Evolutionary conservation across 2,888 invertebrate genomes (phyloP), one percentile per base, ranked within the genome.

Genomic region (Cephus nigrinus): DNA sequence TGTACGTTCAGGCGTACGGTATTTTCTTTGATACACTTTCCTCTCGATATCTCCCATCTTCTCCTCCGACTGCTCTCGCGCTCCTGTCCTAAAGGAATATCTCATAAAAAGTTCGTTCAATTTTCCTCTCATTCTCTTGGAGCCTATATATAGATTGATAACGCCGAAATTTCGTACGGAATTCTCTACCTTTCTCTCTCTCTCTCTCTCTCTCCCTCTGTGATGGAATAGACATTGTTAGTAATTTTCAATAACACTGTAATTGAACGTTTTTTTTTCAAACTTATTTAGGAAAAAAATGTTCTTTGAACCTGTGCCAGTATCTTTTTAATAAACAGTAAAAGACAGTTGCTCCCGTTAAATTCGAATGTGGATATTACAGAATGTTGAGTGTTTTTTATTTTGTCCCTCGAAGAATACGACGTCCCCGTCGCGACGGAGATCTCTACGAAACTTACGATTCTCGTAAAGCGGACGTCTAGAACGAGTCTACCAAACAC

Each of bases 21-120:
- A 71, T 71, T 71, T 71, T 71, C 71, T 32, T 71, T 32, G 71
- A 71, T 71, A 71, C 71, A 32, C n/a, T 71, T 69, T 78, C 71
- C 32, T 32, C 31, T 32, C 71, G 71, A 32, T 71, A 71, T 71
- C 71, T 71, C 31, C 71, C 71, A 12, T 71, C 71, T 15, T 31
- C 31, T 32, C 31, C 71, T 15, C 31, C 71, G 71, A 32, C 31
- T 32, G 31, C 31, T 31, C 71, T 31, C 71, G 23, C 9, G 32
- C 31, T 71, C 15, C 71, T 32, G 32, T 15, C 12, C 31, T 31
- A 9, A 9, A 31, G 71, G 71, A 30, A 71, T 71, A 30, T 71
- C 71, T 71, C n/a, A 31, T 71, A 71, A 71, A 71, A 71, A 71
- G 12, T 71, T 32, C 71, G 12, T 71, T 71, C 71, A 30, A 71